Percentiles rank a stretch among this genome's conserved stretches.
These are phyloP conservation scores for Geococcyx californianus DNA, from an alignment of 2,113 vertebrate genomes.

Conservation along the genomic window DNA sequence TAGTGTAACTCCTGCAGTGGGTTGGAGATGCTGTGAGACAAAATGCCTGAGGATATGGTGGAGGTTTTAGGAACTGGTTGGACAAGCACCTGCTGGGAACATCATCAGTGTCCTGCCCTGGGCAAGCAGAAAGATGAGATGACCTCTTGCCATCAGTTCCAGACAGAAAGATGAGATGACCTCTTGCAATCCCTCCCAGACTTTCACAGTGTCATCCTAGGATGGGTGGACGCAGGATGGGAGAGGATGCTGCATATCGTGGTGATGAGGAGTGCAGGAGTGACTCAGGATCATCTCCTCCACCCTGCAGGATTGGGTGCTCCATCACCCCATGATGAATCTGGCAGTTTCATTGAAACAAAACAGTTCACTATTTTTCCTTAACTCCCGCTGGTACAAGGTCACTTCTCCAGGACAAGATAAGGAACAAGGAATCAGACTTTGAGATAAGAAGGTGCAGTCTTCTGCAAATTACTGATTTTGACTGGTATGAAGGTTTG, in stretches of 20 bases:
- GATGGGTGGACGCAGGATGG: background rate
- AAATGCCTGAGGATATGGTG: background rate
- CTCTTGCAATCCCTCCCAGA: background rate
- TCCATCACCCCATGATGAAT: background rate
- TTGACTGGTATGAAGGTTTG: no score
- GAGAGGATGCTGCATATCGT: background rate
- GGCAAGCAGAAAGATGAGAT: background rate
- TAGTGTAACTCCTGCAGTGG: background rate
- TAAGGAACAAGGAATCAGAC: no score
- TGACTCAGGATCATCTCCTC: background rate
- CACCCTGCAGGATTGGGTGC: rapidly evolving
- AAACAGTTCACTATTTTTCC: no score
- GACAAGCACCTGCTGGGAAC: background rate
- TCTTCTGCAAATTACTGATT: no score
- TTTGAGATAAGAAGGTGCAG: no score
- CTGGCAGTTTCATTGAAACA: no score
- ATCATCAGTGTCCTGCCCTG: background rate
- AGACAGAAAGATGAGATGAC: background rate
- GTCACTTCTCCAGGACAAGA: no score
- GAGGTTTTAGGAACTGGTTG: background rate
- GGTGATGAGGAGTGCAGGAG: background rate
- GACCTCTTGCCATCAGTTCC: background rate
- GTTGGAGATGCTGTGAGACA: background rate
- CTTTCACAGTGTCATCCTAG: background rate
- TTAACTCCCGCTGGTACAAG: no score